A percentile compares a stretch with the other conserved stretches of the same genome.
phyloP scores from a whole-genome alignment of 2,113 vertebrate species.

The Colossoma macropomum region DNA sequence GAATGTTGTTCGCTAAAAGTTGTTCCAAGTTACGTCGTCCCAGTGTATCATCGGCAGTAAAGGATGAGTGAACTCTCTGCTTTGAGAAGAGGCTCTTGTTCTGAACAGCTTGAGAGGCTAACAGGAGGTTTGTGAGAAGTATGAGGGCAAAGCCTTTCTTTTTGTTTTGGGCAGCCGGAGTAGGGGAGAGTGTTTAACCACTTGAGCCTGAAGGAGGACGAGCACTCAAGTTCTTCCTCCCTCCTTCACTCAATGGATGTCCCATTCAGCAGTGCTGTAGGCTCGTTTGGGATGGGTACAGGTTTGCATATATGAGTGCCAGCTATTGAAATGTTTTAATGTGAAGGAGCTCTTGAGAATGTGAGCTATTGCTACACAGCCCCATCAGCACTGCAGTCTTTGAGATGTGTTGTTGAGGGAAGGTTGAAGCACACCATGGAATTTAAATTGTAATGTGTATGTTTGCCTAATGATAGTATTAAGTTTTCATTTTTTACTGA shows the following conservation, averaged over 20 bases:
- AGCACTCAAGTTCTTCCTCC: slow-evolving; percentile 9
- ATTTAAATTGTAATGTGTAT: neutral
- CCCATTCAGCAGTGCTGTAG: neutral
- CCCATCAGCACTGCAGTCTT: neutral
- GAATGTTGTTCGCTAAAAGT: neutral
- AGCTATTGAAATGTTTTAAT: neutral
- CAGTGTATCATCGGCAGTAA: neutral
- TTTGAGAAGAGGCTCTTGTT: neutral
- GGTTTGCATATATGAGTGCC: slow-evolving; percentile 13
- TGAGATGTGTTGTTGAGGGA: neutral
- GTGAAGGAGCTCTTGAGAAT: slow-evolving; percentile 10
- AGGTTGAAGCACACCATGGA: neutral
- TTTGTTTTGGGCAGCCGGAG: slow-evolving; percentile 19
- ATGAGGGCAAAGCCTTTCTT: neutral
- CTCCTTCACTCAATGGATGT: neutral
- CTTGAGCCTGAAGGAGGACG: slow-evolving; percentile 12
- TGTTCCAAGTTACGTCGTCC: neutral
- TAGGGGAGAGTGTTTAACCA: slow-evolving; percentile 21
- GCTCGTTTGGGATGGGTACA: neutral
- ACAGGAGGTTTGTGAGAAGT: slow-evolving; percentile 12
- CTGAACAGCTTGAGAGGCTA: slow-evolving; percentile 3
- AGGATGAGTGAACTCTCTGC: neutral
- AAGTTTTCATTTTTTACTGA: neutral
- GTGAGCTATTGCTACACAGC: neutral
- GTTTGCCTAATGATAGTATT: neutral